These are phyloP conservation scores for Platypus cylindrus DNA, from an alignment of 2,888 invertebrate species.

Conservation along the genomic window DNA sequence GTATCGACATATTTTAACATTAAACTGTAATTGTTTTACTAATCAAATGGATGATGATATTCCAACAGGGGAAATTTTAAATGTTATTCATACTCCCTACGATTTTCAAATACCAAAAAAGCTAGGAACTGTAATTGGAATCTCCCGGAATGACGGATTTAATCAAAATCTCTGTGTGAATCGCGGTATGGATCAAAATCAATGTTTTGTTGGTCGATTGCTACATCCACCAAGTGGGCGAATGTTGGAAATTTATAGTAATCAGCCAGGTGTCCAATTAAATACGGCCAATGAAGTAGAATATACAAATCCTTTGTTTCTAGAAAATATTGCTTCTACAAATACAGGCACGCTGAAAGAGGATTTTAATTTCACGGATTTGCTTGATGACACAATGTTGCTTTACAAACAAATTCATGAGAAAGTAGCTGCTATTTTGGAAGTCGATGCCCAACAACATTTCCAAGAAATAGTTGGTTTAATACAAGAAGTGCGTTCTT, in stretches of 20 bases:
- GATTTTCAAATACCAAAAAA: slow-evolving; percentile 58
- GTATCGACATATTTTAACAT: slow-evolving; percentile 53
- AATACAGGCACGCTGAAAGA: neutral
- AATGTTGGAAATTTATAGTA: slow-evolving; percentile 64
- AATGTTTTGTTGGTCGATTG: slow-evolving; percentile 51
- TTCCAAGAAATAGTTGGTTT: slow-evolving; percentile 14
- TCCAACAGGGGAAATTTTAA: slow-evolving; percentile 59
- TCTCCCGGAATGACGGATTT: slow-evolving; percentile 56
- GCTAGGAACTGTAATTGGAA: slow-evolving; percentile 50
- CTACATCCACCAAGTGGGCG: slow-evolving; percentile 58
- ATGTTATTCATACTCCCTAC: slow-evolving; percentile 55
- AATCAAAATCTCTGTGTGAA: slow-evolving; percentile 74
- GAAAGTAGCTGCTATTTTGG: slow-evolving; percentile 10
- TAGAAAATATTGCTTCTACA: slow-evolving; percentile 8
- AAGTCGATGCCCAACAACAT: slow-evolving; percentile 14
- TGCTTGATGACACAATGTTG: slow-evolving; percentile 4
- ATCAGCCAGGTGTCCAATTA: slow-evolving; percentile 79
- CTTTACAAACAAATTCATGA: slow-evolving; percentile 16
- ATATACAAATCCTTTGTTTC: slow-evolving; percentile 16
- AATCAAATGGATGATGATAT: slow-evolving; percentile 51
- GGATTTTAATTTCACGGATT: too few species aligned
- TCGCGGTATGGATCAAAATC: slow-evolving; percentile 41
- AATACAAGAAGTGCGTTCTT: slow-evolving; percentile 13
- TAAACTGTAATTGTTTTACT: slow-evolving; percentile 68
- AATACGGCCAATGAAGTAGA: slow-evolving; percentile 57